Percentiles rank a stretch among this genome's conserved stretches.
phyloP scores from a whole-genome alignment of 2,797 vertebrate genomes.

The Propithecus deckenii region DNA sequence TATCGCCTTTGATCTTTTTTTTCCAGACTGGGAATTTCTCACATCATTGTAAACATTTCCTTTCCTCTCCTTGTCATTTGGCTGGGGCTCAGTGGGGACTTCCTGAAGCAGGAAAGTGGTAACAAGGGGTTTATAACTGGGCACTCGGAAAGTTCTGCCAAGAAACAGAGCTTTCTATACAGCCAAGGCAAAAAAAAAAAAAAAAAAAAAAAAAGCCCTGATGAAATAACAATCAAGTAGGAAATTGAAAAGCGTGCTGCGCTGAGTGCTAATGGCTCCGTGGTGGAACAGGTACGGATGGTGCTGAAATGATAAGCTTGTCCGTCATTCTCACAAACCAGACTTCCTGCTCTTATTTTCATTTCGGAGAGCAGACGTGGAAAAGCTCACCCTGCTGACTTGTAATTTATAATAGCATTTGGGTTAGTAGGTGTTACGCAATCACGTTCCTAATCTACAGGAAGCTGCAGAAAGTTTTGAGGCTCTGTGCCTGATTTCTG shows the following conservation, averaged over 20 bases:
- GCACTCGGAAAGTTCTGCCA: conserved; percentile 62
- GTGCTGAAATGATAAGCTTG: background rate
- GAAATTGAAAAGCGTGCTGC: conserved; percentile 56
- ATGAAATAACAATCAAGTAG: conserved; percentile 56
- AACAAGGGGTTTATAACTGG: conserved; percentile 69
- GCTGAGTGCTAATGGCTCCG: conserved; percentile 31
- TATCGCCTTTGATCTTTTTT: conserved; percentile 50
- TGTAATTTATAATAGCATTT: conserved; percentile 5
- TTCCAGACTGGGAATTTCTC: conserved; percentile 68
- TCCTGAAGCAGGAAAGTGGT: conserved; percentile 75
- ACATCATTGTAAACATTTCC: conserved; percentile 76
- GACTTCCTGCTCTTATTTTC: conserved; percentile 58
- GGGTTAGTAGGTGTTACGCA: background rate
- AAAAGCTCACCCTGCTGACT: background rate
- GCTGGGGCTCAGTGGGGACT: conserved; percentile 39
- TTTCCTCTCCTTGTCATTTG: conserved; percentile 69
- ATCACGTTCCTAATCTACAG: background rate
- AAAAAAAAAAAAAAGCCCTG: background rate
- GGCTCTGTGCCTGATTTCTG: conserved; percentile 21
- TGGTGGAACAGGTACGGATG: background rate
- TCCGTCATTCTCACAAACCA: background rate
- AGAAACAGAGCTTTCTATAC: conserved; percentile 41
- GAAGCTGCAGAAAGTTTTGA: conserved; percentile 15
- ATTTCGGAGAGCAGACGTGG: conserved; percentile 1
- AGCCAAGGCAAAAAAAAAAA: background rate